Base-by-base conservation (phyloP, 92 coral and sea anemone species). In the Metridium senile region DNA sequence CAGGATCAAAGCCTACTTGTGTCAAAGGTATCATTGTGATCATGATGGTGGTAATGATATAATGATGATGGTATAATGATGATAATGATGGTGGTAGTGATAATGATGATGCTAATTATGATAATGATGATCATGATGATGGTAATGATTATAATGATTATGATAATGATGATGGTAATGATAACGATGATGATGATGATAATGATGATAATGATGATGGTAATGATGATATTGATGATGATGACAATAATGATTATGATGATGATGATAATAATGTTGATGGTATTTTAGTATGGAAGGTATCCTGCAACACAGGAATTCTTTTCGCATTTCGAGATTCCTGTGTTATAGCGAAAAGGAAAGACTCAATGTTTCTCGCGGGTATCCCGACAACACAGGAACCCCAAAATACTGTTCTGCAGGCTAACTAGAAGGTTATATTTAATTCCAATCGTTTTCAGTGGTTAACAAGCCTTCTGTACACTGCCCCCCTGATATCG, bases 401-500 rank as follows among this genome's bases (percentile, higher is more conserved):
- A n/a, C n/a, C n/a, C n/a, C n/a, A n/a, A n/a, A n/a, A n/a, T n/a
- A n/a, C n/a, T n/a, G n/a, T n/a, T n/a, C n/a, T n/a, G n/a, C n/a
- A n/a, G n/a, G n/a, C n/a, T n/a, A n/a, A n/a, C n/a, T n/a, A n/a
- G n/a, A n/a, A n/a, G n/a, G n/a, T n/a, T n/a, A n/a, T n/a, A n/a
- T n/a, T n/a, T n/a, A n/a, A n/a, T n/a, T n/a, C n/a, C n/a, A n/a
- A 2, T 54, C 59, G 25, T 54, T 54, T 54, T 16, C 30, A 86
- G 91, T 82, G 66, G 81, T 74, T 18, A 62, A 47, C 8, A 77
- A 78, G 57, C 92, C 93, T 11, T 88, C 94, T 93, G 85, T 94
- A 70, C 54, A 58, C n/a, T 94, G 98, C 71, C 98, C 98, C 0
- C 31, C 75, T 49, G 81, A 75, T 33, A 91, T 91, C 33, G 45